These are phyloP conservation scores for Staurois parvus DNA, from an alignment of 2,797 vertebrate genomes.

Conservation along the genomic window DNA sequence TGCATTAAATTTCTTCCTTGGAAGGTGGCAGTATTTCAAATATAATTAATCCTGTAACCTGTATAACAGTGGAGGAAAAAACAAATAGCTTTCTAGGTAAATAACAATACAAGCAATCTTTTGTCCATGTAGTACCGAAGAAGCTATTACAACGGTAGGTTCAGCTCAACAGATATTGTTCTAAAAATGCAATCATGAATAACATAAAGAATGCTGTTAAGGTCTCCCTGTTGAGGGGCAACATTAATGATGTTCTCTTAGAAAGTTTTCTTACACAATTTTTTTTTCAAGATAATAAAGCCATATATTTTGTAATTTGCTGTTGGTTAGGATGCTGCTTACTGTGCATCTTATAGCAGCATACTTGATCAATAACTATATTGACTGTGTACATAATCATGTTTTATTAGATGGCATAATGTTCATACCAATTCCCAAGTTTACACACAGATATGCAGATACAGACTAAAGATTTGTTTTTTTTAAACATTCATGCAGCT, in stretches of 20 bases:
- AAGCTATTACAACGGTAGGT: neutral
- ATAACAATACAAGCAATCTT: neutral
- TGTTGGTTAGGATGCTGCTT: neutral
- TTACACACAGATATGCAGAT: too few relatives aligned
- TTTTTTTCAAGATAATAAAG: neutral
- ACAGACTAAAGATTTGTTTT: too few relatives aligned
- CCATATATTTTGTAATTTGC: neutral
- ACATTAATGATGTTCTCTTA: neutral
- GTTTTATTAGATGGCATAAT: too few relatives aligned
- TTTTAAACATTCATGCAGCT: too few relatives aligned
- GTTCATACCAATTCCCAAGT: too few relatives aligned
- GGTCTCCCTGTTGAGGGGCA: neutral
- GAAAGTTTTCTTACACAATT: neutral
- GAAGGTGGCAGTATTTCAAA: neutral
- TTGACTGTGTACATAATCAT: too few relatives aligned
- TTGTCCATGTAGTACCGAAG: neutral
- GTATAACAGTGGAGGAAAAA: neutral
- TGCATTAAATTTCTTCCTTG: neutral
- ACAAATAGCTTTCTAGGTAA: neutral
- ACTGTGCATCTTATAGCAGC: neutral
- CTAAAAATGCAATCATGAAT: neutral
- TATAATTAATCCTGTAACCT: neutral
- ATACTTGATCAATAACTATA: neutral
- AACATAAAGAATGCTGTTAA: neutral
- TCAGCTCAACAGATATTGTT: neutral